Conservation (phyloP, 2,888 invertebrate genomes). For the Drosophila helvetica region DNA sequence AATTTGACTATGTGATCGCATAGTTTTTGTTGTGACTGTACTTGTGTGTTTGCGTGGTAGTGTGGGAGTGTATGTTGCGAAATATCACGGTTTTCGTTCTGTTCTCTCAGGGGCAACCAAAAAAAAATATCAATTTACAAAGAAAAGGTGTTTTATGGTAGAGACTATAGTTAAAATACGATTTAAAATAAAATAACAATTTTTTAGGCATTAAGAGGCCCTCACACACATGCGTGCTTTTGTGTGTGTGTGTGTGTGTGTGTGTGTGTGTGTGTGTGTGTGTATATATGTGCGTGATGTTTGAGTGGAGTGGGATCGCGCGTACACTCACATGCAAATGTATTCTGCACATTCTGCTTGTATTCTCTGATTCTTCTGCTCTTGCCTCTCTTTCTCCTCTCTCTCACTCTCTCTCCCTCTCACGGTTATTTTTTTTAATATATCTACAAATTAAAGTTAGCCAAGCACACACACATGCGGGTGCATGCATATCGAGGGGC, state of each 20-base stretch:
- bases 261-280: slow-evolving; percentile 19
- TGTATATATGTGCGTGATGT: slow-evolving; percentile 10
- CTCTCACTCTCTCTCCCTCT: slow-evolving; percentile 31
- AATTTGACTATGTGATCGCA: slow-evolving; percentile 69
- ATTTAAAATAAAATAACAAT: slow-evolving; percentile 77
- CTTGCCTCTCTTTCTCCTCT: slow-evolving; percentile 20
- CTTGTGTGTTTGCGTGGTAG: slow-evolving; percentile 36
- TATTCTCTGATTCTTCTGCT: slow-evolving; percentile 38
- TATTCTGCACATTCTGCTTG: slow-evolving; percentile 39
- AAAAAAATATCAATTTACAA: slow-evolving; percentile 36
- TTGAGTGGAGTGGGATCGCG: slow-evolving; percentile 26
- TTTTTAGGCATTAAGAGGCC: slow-evolving; percentile 60
- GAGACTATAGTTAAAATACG: slow-evolving; percentile 45
- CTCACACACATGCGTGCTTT: slow-evolving; percentile 51
- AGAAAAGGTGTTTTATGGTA: slow-evolving; percentile 42
- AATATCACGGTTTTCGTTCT: slow-evolving; percentile 68
- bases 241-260: too few relatives aligned
- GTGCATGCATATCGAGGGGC: slow-evolving; percentile 3
- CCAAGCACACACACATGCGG: slow-evolving; percentile 13
- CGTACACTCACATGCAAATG: slow-evolving; percentile 46
- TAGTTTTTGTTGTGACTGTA: slow-evolving; percentile 57
- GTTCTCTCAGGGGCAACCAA: slow-evolving; percentile 44
- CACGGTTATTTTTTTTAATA: neutral
- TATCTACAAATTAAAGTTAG: slow-evolving; percentile 58
- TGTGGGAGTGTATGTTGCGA: slow-evolving; percentile 38